A percentile compares a stretch with the other conserved stretches of the same genome.
Evolutionary conservation across 1,140 invertebrate genomes (phyloP).

Genomic region (Drosophila ohnishii): DNA sequence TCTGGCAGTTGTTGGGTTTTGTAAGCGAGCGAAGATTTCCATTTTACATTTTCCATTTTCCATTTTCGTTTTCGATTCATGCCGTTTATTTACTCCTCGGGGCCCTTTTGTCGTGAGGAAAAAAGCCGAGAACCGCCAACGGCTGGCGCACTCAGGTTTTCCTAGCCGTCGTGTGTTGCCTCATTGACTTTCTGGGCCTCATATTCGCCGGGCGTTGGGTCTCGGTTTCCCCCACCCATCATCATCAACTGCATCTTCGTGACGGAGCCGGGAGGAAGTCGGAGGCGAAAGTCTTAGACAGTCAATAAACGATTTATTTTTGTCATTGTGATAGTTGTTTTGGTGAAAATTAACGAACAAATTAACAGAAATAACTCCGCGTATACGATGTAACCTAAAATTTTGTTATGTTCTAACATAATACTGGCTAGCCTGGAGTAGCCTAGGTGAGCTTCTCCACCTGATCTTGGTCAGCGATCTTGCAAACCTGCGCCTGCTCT

Average conservation of each 20-base stretch:
- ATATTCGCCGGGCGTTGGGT: conserved; percentile 46
- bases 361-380: conserved; percentile 34
- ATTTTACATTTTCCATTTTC: conserved; percentile 76
- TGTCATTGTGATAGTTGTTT: conserved; percentile 2
- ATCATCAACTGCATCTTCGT: conserved; percentile 26
- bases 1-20: conserved; percentile 62
- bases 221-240: conserved; percentile 8
- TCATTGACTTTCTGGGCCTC: conserved; percentile 73
- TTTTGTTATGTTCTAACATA: conserved; percentile 20
- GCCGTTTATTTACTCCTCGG: conserved; percentile 69
- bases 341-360: conserved; percentile 39
- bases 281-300: conserved; percentile 17
- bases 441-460: conserved; percentile 7
- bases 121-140: conserved; percentile 38
- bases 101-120: conserved; percentile 71
- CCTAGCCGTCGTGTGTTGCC: conserved; percentile 59
- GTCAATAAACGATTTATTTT: conserved; percentile 31
- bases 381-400: conserved; percentile 46
- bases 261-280: conserved; percentile 37
- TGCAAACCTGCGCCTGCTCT: neutral
- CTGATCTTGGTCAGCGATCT: neutral
- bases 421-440: conserved; percentile 8
- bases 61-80: conserved; percentile 58
- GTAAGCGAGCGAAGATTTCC: conserved; percentile 68
- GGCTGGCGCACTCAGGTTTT: conserved; percentile 24